Percentiles rank a stretch among this genome's conserved stretches.
phyloP scores from a whole-genome alignment of 1,140 invertebrate genomes.

The Oscheius sp. region DNA sequence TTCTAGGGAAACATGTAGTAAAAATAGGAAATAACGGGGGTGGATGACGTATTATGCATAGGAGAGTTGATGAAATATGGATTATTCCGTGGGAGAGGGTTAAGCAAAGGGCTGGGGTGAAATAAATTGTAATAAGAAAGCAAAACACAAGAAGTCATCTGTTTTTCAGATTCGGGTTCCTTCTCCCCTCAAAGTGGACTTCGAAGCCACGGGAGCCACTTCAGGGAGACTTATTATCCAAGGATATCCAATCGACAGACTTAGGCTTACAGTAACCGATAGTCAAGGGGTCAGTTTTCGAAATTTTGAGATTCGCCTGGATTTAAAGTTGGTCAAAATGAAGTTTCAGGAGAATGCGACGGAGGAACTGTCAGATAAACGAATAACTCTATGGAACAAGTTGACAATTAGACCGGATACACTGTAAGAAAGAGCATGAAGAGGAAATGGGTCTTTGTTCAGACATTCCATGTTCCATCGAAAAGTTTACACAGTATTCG shows the following conservation, averaged over 20 bases:
- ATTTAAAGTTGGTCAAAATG: neutral
- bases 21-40: too few relatives aligned
- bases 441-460: neutral
- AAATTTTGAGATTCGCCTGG: neutral
- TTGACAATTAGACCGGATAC: neutral
- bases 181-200: constrained; percentile 3
- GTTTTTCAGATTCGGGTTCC: constrained; percentile 15
- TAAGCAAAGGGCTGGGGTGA: too few relatives aligned
- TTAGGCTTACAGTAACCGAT: constrained; percentile 16
- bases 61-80: too few relatives aligned
- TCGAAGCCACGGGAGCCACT: neutral
- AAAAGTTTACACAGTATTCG: neutral
- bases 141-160: neutral
- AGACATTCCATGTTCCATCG: neutral
- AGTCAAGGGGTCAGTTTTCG: neutral
- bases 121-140: too few relatives aligned
- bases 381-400: neutral
- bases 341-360: constrained; percentile 3
- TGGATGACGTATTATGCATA: too few relatives aligned
- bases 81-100: too few relatives aligned
- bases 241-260: constrained; percentile 33
- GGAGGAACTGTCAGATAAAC: neutral
- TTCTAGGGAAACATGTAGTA: too few relatives aligned
- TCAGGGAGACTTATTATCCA: constrained; percentile 14
- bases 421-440: neutral